Evolutionary conservation across 2,888 invertebrate species (phyloP).

Genomic region (Vesta saturnalis): DNA sequence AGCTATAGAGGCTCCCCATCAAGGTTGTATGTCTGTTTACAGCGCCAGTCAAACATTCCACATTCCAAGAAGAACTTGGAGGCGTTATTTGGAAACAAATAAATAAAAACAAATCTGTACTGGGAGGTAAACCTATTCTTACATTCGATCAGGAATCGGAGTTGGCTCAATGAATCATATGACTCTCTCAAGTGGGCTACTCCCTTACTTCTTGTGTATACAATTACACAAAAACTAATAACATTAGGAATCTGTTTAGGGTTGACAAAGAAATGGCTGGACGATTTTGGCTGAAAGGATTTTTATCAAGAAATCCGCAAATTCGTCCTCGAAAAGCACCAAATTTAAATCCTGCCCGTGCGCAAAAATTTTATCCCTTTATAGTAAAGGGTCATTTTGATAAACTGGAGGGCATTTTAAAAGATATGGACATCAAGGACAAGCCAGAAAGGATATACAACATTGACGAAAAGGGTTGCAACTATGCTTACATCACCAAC

Average conservation of each 20-base stretch:
- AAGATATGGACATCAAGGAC: conserved; percentile 22
- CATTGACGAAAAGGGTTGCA: no score
- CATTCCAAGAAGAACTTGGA: background rate
- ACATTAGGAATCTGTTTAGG: no score
- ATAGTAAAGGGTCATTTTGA: conserved; percentile 45
- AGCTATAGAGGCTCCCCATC: no score
- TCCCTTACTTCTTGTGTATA: background rate
- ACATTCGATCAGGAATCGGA: background rate
- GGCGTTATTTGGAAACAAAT: background rate
- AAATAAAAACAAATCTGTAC: background rate
- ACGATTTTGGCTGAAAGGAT: background rate
- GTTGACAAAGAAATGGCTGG: conserved; percentile 4
- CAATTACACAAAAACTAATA: no score
- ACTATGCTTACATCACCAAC: no score
- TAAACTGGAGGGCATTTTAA: conserved; percentile 38
- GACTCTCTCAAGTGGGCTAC: background rate
- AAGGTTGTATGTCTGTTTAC: no score
- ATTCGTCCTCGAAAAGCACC: conserved; percentile 46
- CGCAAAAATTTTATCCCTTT: conserved; percentile 43
- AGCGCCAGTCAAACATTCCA: no score
- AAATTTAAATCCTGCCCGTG: conserved; percentile 47
- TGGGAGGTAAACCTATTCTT: background rate
- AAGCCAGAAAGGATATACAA: conserved; percentile 44
- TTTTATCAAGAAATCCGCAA: conserved; percentile 35
- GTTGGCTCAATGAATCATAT: background rate